Conservation (phyloP, 2,797 vertebrate species). For the Chelon labrosus region DNA sequence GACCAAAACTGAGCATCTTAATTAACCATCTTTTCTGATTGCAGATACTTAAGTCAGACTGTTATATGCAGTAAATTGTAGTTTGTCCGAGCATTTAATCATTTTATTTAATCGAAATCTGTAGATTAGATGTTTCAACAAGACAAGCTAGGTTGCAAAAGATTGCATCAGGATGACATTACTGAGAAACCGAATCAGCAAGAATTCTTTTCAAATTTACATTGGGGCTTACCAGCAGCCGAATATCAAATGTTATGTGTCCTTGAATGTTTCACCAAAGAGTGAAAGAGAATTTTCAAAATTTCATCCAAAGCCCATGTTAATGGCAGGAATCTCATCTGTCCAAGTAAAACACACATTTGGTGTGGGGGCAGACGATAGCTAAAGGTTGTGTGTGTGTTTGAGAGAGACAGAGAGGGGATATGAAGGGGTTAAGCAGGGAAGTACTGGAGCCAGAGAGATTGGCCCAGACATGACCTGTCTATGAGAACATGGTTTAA, state of each 20-base stretch:
- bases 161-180: background rate
- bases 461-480: slow-evolving; percentile 84
- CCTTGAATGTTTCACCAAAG: no score
- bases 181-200: background rate
- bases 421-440: slow-evolving; percentile 76
- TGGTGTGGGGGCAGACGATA: slow-evolving; percentile 42
- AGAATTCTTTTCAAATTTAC: background rate
- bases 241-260: background rate
- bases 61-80: background rate
- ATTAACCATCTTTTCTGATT: background rate
- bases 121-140: background rate
- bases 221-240: background rate
- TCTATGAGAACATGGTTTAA: slow-evolving; percentile 71
- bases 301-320: background rate
- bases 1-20: background rate
- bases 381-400: slow-evolving; percentile 22
- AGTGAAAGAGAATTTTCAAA: no score
- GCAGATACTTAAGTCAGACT: background rate
- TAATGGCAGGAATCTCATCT: background rate
- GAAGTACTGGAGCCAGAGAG: slow-evolving; percentile 79
- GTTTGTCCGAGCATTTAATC: background rate
- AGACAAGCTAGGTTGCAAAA: background rate
- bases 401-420: slow-evolving; percentile 22
- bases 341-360: slow-evolving; percentile 1
- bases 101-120: background rate